Base-by-base conservation (phyloP, 2,113 vertebrate genomes). In the Bostrychus sinensis region DNA sequence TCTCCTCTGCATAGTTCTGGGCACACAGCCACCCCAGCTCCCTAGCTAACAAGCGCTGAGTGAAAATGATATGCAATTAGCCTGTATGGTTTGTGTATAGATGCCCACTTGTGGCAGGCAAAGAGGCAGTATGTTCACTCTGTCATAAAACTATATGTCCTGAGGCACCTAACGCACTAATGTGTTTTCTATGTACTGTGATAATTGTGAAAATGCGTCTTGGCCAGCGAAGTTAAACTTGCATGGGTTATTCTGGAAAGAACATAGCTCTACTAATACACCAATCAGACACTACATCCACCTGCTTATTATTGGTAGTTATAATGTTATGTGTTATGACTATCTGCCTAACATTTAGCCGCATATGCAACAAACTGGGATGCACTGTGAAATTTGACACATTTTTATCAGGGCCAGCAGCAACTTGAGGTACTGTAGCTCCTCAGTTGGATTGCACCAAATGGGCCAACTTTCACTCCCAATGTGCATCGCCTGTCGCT, bases 1-100 rank as follows among this genome's bases (percentile, higher is more conserved):
- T 69, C 57, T 69, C 55, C 56, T 60, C 37, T 30, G 77, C 70
- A 81, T 48, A 64, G 72, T 67, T 80, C 80, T 30, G 66, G 83
- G 81, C 81, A 2, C 28, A 2, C 38, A 70, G 84, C 86, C 84
- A 85, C 67, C 70, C 60, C 64, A 36, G 67, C 76, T 88, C 76
- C 66, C 70, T 45, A 25, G 69, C 75, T 86, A 88, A 85, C 11
- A 45, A 88, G 82, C 70, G 66, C 66, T 3, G 80, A 84, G 78
- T 65, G 79, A 81, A 81, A 88, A 85, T 84, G 69, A 89, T 86
- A 85, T 75, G 75, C 83, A 81, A 80, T 88, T 82, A 88, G 76
- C 58, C 51, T 66, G 72, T 56, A 60, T 58, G 57, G 37, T 70
- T 13, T 56, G 0, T 1, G 17, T 43, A 12, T 14, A 48, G 45